Evolutionary conservation across 2,797 vertebrate genomes (phyloP).

Genomic region (Mormyrus hasselquistii): DNA sequence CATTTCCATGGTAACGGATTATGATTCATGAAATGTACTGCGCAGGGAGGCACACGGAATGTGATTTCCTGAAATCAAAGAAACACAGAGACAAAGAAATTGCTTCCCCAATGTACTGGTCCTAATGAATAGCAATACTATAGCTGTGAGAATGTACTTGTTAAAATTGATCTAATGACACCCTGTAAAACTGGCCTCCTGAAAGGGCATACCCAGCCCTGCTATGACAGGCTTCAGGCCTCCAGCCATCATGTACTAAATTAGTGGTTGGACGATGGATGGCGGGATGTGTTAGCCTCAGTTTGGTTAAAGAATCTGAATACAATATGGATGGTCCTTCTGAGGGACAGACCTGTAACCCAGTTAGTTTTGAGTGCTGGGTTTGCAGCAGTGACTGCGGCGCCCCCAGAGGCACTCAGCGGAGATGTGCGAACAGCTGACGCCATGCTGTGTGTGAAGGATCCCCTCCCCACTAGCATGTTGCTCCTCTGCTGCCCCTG

Average conservation of each 20-base stretch:
- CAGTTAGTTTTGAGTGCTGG: not conserved
- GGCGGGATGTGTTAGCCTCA: not conserved
- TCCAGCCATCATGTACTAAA: not conserved
- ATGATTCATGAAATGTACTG: not conserved
- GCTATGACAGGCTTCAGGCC: not conserved
- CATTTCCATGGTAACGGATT: constrained; percentile 11
- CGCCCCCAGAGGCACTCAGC: not conserved
- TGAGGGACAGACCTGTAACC: not conserved
- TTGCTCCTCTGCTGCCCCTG: not conserved
- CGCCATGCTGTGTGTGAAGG: not conserved
- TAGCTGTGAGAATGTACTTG: not conserved
- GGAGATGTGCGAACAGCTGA: not conserved
- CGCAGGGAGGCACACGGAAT: not conserved
- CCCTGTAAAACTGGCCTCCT: not conserved
- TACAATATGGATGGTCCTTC: constrained; percentile 6
- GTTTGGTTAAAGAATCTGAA: not conserved
- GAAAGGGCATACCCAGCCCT: not conserved
- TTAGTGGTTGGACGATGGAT: not conserved
- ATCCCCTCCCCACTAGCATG: not conserved
- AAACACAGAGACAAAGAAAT: not conserved
- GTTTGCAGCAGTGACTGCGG: not conserved
- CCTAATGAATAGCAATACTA: not conserved
- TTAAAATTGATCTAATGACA: not conserved
- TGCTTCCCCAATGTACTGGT: not conserved
- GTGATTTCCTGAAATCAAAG: not conserved